Evolutionary conservation across 2,888 invertebrate genomes (phyloP).

Genomic region (Xestobium rufovillosum): DNA sequence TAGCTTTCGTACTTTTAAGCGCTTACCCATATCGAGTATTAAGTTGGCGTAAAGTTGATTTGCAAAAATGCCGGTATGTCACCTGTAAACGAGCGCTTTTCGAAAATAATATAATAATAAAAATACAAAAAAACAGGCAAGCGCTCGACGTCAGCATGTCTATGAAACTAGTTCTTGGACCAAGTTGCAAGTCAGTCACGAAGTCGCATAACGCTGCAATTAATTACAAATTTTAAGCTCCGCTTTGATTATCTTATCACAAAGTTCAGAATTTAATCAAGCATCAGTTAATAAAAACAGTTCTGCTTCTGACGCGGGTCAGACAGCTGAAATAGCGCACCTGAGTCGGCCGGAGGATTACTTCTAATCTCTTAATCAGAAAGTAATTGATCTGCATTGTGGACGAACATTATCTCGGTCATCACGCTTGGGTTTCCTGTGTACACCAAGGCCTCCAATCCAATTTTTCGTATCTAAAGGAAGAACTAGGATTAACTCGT

Average conservation of each 20-base stretch:
- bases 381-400: constrained; percentile 40
- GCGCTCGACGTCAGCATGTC: too few species aligned
- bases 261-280: constrained; percentile 32
- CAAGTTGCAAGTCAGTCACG: too few species aligned
- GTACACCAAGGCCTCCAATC: not conserved
- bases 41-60: too few species aligned
- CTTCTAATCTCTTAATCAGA: constrained; percentile 36
- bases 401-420: constrained; percentile 28
- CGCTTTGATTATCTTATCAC: constrained; percentile 22
- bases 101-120: too few species aligned
- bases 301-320: constrained; percentile 32
- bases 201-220: too few species aligned
- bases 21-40: too few species aligned
- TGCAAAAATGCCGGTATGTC: too few species aligned
- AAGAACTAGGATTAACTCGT: not conserved
- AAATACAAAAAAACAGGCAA: too few species aligned
- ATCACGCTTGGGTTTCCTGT: constrained; percentile 20
- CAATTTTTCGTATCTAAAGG: not conserved
- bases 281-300: constrained; percentile 31
- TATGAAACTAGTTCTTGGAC: too few species aligned
- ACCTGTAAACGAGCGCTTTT: too few species aligned
- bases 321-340: constrained; percentile 28
- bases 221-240: constrained; percentile 26
- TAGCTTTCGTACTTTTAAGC: too few species aligned
- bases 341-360: constrained; percentile 28